Percentiles rank a stretch among this genome's conserved stretches.
These are phyloP conservation scores for Nyctibius bracteatus DNA, from an alignment of 2,113 vertebrate species.

Conservation along the genomic window DNA sequence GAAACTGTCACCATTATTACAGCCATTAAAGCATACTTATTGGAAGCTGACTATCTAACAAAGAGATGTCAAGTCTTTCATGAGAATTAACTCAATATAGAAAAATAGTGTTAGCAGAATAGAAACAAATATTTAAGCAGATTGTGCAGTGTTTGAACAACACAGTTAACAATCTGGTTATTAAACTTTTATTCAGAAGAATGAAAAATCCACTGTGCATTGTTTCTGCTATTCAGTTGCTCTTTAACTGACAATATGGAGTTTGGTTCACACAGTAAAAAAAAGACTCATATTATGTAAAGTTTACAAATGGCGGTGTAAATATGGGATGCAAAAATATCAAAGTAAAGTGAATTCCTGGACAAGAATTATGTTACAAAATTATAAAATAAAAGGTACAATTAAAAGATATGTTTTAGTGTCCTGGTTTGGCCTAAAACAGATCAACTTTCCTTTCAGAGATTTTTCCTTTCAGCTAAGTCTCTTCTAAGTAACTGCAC, in stretches of 20 bases:
- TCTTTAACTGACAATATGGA: background rate
- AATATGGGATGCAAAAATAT: background rate
- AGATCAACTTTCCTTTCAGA: too few species aligned
- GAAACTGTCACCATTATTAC: background rate
- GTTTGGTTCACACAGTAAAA: background rate
- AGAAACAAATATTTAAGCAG: background rate
- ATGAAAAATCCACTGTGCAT: background rate
- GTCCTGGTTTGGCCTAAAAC: too few species aligned
- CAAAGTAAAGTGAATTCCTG: background rate
- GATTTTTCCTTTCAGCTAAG: too few species aligned
- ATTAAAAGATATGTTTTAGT: background rate
- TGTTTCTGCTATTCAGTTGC: background rate
- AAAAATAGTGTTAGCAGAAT: background rate
- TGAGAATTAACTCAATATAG: background rate
- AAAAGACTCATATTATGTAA: background rate
- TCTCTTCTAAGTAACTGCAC: too few species aligned
- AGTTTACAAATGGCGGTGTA: background rate
- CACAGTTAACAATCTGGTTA: background rate
- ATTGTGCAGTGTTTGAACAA: background rate
- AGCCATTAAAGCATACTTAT: background rate
- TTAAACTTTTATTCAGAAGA: background rate
- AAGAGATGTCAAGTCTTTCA: background rate
- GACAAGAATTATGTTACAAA: background rate
- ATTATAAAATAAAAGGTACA: background rate
- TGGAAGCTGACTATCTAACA: background rate